Conservation (phyloP, 1,140 invertebrate species). For the Sarcophaga peregrina region DNA sequence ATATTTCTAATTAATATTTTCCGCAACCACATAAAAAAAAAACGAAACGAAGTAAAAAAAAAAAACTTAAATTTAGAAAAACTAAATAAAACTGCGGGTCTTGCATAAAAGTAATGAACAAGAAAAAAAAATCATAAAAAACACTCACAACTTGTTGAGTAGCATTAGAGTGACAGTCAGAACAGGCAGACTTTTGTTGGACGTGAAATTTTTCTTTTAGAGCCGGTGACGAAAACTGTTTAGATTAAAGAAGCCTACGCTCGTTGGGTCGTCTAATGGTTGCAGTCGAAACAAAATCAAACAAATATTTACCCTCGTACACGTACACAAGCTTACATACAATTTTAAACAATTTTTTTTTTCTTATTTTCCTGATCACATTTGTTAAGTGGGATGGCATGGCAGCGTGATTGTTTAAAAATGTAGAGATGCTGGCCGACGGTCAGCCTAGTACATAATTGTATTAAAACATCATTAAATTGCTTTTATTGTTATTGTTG, state of each 20-base stretch:
- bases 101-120: neutral
- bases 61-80: no score
- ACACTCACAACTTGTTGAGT: no score
- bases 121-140: no score
- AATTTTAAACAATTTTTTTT: neutral
- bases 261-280: neutral
- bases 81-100: neutral
- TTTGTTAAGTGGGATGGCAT: no score
- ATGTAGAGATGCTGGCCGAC: neutral
- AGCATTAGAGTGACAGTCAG: no score
- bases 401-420: no score
- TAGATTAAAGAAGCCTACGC: neutral
- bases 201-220: neutral
- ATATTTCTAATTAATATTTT: no score
- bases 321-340: neutral
- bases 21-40: neutral
- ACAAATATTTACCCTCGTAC: neutral
- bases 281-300: neutral
- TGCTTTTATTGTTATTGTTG: conserved; percentile 42
- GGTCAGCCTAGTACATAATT: conserved; percentile 32
- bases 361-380: neutral
- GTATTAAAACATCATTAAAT: conserved; percentile 7
- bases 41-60: no score
- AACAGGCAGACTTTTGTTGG: neutral
- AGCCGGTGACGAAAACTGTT: neutral